These are phyloP conservation scores for Mesocentrotus franciscanus DNA, from an alignment of 53 echinoderm and acorn worm genomes.

Conservation along the genomic window DNA sequence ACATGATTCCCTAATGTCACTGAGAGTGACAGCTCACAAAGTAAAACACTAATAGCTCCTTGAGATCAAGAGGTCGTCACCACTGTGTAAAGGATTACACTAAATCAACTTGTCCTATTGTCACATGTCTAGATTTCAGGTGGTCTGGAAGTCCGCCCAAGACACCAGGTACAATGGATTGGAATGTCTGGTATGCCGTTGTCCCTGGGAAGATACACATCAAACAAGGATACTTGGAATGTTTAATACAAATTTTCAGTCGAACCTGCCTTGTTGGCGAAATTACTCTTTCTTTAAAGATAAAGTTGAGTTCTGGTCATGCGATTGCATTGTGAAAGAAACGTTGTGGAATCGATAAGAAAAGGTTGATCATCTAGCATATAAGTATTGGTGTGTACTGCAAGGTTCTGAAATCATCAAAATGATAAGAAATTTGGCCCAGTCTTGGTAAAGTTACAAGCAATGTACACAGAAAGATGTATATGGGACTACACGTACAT, in stretches of 20 bases:
- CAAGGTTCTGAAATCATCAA: too few species aligned
- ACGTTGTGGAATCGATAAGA: too few species aligned
- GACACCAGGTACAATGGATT: not conserved
- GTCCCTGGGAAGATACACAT: not conserved
- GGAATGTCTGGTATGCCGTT: conserved; percentile 35
- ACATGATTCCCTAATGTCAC: not conserved
- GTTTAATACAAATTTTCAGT: not conserved
- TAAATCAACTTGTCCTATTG: conserved; percentile 47
- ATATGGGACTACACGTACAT: too few species aligned
- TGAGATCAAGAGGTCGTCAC: not conserved
- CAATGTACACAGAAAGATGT: too few species aligned
- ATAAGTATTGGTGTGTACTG: too few species aligned
- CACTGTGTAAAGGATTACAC: conserved; percentile 39
- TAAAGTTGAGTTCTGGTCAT: too few species aligned
- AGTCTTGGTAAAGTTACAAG: too few species aligned
- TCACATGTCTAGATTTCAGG: not conserved
- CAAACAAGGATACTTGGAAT: not conserved
- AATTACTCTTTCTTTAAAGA: not conserved
- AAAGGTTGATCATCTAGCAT: too few species aligned
- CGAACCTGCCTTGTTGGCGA: not conserved
- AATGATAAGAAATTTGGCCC: too few species aligned
- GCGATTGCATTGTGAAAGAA: too few species aligned
- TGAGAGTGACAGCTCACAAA: not conserved
- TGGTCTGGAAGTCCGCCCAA: not conserved
- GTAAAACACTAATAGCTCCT: not conserved